Percentiles rank a stretch among this genome's conserved stretches.
Evolutionary conservation across 2,797 vertebrate genomes (phyloP).

Genomic region (Brachymystax lenok): DNA sequence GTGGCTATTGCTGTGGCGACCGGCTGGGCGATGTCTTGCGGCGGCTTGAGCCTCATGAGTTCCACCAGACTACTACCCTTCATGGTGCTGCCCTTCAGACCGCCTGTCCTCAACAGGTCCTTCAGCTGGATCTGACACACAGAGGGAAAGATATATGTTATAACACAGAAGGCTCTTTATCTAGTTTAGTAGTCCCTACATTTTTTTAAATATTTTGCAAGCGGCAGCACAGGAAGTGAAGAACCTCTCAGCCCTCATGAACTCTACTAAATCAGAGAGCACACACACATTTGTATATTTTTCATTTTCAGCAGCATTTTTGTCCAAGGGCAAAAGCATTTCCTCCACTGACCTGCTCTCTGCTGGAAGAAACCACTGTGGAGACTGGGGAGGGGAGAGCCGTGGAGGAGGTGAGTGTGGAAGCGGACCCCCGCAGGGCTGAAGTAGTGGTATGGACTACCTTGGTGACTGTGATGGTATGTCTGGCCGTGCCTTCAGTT

Average conservation of each 20-base stretch:
- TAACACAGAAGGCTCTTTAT: neutral
- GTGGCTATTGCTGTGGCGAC: constrained; percentile 94
- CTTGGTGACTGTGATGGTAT: constrained; percentile 95
- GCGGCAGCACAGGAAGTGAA: neutral
- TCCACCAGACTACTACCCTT: constrained; percentile 90
- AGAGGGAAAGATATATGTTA: neutral
- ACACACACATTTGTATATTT: neutral
- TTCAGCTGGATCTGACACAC: constrained; percentile 85
- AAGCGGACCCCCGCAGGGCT: constrained; percentile 79
- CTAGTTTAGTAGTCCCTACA: neutral
- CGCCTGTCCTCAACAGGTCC: constrained; percentile 80
- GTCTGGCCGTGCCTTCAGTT: constrained; percentile 84
- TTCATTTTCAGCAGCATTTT: neutral
- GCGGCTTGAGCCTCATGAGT: constrained; percentile 97
- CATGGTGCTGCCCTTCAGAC: constrained; percentile 55
- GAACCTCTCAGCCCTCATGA: neutral
- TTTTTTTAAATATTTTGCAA: neutral
- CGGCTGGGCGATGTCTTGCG: constrained; percentile 93
- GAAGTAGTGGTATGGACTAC: constrained; percentile 89
- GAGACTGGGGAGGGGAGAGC: constrained; percentile 76
- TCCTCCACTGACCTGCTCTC: constrained; percentile 77
- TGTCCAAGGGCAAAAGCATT: neutral
- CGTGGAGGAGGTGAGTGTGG: constrained; percentile 66
- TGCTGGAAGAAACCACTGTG: constrained; percentile 82
- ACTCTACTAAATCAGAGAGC: neutral